Evolutionary conservation across 2,113 vertebrate genomes (phyloP).

Genomic region (Phaethon lepturus): DNA sequence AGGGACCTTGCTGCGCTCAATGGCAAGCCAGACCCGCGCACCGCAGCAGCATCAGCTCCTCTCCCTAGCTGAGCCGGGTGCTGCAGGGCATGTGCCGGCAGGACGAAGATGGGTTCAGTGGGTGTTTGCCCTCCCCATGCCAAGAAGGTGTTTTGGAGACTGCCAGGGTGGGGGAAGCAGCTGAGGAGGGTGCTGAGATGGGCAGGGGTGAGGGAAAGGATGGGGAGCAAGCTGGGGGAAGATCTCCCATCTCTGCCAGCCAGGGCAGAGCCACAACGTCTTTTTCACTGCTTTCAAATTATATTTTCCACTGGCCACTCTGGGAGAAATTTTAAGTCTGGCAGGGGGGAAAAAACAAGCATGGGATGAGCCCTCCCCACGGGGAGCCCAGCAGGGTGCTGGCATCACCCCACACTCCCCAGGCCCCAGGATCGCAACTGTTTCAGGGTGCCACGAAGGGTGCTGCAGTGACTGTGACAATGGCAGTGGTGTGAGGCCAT

Average conservation of each 20-base stretch:
- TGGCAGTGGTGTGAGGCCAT: rapidly evolving
- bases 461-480: neutral
- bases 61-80: neutral
- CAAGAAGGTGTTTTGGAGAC: neutral
- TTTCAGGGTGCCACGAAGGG: neutral
- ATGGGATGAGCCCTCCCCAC: neutral
- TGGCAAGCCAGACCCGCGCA: rapidly evolving
- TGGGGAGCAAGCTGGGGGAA: neutral
- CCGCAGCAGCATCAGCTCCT: rapidly evolving
- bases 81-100: rapidly evolving
- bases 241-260: neutral
- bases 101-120: rapidly evolving
- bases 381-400: neutral
- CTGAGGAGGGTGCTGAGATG: neutral
- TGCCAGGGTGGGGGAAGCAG: neutral
- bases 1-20: neutral
- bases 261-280: neutral
- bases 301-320: neutral
- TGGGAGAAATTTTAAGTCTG: rapidly evolving
- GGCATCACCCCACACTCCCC: neutral
- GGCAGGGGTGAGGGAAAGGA: neutral
- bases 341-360: neutral
- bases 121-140: neutral
- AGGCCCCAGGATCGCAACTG: rapidly evolving
- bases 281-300: neutral